Evolutionary conservation across 1,140 invertebrate species (phyloP).

Genomic region (Drosophila mayri): DNA sequence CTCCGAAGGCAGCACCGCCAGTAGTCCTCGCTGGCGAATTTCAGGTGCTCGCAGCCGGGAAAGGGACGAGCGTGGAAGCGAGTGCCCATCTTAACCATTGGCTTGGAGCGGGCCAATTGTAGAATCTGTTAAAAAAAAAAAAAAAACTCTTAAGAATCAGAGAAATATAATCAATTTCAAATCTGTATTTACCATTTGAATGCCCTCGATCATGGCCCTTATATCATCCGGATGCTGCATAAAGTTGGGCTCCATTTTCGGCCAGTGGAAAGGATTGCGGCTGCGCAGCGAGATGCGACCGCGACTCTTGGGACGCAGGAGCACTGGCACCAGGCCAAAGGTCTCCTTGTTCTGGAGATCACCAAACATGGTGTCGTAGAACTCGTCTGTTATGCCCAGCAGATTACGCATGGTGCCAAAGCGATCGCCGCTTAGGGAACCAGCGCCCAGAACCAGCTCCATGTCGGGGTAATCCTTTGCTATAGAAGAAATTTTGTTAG

Average conservation of each 20-base stretch:
- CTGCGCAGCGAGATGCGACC: constrained; percentile 89
- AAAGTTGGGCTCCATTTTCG: constrained; percentile 92
- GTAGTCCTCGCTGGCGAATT: constrained; percentile 89
- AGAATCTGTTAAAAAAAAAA: constrained; percentile 85
- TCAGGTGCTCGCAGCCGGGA: constrained; percentile 88
- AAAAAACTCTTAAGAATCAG: too few relatives aligned
- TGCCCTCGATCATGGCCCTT: constrained; percentile 89
- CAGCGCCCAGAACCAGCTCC: constrained; percentile 91
- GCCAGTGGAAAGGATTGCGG: constrained; percentile 90
- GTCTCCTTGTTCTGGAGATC: constrained; percentile 85
- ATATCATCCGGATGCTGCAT: constrained; percentile 89
- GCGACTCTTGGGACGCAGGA: constrained; percentile 90
- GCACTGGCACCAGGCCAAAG: constrained; percentile 89
- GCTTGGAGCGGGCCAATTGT: constrained; percentile 87
- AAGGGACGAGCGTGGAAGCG: constrained; percentile 88
- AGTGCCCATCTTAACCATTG: constrained; percentile 88
- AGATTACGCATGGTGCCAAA: constrained; percentile 89
- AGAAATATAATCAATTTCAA: neutral
- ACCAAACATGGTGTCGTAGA: constrained; percentile 87
- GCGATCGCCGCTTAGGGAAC: constrained; percentile 89
- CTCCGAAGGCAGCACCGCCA: constrained; percentile 90
- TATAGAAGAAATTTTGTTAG: neutral
- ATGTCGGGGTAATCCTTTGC: constrained; percentile 88
- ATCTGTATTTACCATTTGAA: constrained; percentile 87
- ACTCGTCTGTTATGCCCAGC: constrained; percentile 88